Conservation (phyloP, 2,797 vertebrate genomes). For the Scyliorhinus canicula region DNA sequence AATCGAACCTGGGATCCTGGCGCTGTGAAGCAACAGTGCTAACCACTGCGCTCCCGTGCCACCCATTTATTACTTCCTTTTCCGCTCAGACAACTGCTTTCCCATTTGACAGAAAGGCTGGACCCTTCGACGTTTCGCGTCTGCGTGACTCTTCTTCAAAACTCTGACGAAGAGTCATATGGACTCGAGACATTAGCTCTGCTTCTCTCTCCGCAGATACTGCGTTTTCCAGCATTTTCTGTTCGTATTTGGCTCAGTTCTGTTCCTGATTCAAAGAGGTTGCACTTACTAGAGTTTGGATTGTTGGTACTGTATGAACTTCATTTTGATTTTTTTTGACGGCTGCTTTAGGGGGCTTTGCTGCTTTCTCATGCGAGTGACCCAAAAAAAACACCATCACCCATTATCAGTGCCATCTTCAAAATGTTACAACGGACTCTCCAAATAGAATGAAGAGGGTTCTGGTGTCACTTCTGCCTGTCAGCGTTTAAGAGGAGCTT, state of each 20-base stretch:
- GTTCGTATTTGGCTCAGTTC: background rate
- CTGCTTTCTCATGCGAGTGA: background rate
- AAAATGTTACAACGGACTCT: background rate
- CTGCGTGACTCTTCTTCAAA: no score
- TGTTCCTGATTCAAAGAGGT: background rate
- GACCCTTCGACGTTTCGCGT: no score
- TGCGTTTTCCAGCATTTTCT: no score
- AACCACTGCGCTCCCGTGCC: no score
- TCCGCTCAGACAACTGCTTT: no score
- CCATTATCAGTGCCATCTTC: background rate
- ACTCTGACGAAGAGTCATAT: no score
- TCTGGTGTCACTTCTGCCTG: background rate
- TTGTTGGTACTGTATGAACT: background rate
- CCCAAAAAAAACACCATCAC: background rate
- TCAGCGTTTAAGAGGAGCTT: background rate
- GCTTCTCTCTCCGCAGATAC: no score
- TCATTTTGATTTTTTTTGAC: background rate
- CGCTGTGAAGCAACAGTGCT: no score
- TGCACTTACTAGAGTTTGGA: background rate
- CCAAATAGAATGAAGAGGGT: background rate
- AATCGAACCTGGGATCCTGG: no score
- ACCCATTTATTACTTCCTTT: no score
- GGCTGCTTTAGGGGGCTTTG: background rate
- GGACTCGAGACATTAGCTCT: no score
- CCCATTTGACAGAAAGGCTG: no score